Evolutionary conservation across 2,888 invertebrate species (phyloP).

Genomic region (Drosophila helvetica): DNA sequence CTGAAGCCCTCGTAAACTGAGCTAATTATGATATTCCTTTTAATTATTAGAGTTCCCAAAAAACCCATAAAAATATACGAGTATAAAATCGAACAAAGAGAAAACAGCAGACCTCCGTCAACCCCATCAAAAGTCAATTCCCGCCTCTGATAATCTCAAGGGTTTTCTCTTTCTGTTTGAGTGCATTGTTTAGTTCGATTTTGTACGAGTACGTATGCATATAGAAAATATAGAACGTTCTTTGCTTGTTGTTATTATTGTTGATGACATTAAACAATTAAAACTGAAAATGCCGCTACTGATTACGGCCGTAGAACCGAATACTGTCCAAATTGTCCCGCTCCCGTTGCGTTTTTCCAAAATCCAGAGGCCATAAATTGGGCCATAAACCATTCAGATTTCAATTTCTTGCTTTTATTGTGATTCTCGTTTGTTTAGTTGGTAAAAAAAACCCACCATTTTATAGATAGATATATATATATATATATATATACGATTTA

Average conservation of each 20-base stretch:
- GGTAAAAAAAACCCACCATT: slow-evolving; percentile 36
- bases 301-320: slow-evolving; percentile 22
- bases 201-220: neutral
- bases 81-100: neutral
- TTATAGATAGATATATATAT: neutral
- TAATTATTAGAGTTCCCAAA: too few species aligned
- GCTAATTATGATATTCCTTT: too few species aligned
- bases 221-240: too few species aligned
- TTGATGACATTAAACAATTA: slow-evolving; percentile 13
- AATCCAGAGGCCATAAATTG: slow-evolving; percentile 1
- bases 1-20: too few species aligned
- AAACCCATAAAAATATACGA: too few species aligned
- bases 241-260: neutral
- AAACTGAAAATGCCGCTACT: slow-evolving; percentile 11
- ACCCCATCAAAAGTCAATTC: neutral
- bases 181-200: slow-evolving; percentile 22
- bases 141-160: neutral
- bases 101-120: neutral
- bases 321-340: neutral
- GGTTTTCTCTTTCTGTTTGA: neutral
- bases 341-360: too few species aligned
- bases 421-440: slow-evolving; percentile 22
- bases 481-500: slow-evolving; percentile 22
- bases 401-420: slow-evolving; percentile 24
- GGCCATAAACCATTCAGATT: slow-evolving; percentile 12